phyloP scores from a whole-genome alignment of 92 coral and sea anemone species.

The Meandrina meandrites region DNA sequence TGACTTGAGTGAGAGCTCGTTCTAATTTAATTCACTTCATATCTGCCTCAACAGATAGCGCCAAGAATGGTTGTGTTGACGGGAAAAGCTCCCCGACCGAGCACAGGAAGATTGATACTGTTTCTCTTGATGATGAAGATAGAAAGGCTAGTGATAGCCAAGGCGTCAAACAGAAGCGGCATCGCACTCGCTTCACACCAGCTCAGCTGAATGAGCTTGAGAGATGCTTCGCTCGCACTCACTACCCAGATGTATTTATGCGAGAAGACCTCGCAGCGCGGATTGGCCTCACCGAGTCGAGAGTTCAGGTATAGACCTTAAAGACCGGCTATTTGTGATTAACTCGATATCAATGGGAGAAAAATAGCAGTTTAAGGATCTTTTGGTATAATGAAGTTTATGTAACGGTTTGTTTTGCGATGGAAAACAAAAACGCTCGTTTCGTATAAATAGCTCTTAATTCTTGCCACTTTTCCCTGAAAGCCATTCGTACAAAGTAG shows the following conservation, averaged over 20 bases:
- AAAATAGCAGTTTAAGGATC: constrained; percentile 80
- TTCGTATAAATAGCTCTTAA: constrained; percentile 37
- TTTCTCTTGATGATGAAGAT: constrained; percentile 86
- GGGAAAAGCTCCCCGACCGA: constrained; percentile 90
- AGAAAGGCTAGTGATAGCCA: constrained; percentile 83
- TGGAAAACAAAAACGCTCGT: constrained; percentile 41
- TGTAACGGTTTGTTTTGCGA: constrained; percentile 85
- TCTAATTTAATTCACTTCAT: constrained; percentile 90
- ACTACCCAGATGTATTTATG: constrained; percentile 98
- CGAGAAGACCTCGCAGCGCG: constrained; percentile 97
- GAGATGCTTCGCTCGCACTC: constrained; percentile 97
- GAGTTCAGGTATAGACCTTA: constrained; percentile 90
- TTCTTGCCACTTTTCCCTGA: constrained; percentile 17
- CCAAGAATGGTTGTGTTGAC: constrained; percentile 81
- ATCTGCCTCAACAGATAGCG: constrained; percentile 83
- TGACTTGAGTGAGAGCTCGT: constrained; percentile 87
- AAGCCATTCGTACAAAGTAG: not conserved
- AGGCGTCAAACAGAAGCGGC: constrained; percentile 96
- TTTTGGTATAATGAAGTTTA: constrained; percentile 83
- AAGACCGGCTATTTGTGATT: constrained; percentile 44
- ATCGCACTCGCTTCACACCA: constrained; percentile 97
- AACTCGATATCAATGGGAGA: constrained; percentile 64
- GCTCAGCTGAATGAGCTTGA: constrained; percentile 98
- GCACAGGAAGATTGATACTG: constrained; percentile 90
- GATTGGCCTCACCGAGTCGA: constrained; percentile 96